Evolutionary conservation across 53 echinoderm and acorn worm species (phyloP), one percentile per base, ranked within the genome.

Genomic region (Holothuria leucospilota): DNA sequence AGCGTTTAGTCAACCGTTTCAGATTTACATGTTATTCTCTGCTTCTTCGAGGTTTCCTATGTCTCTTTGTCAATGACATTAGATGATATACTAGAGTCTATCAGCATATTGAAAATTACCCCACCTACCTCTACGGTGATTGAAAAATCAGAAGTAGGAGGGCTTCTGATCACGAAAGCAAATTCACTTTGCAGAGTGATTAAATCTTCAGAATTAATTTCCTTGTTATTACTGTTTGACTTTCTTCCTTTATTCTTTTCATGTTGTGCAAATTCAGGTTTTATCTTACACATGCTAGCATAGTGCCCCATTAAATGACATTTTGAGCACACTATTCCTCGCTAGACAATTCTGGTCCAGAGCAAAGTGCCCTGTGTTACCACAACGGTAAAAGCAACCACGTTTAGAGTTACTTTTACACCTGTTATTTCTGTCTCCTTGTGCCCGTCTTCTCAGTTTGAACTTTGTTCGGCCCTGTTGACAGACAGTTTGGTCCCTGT

Each of bases 361-460:
- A 0, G 90, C 89, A 7, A 92, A 82, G 41, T 92, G 86, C 65
- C 92, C 89, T 21, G 78, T 62, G 68, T 84, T 38, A n/a, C 84
- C 72, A 78, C 90, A 90, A 9, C 89, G 67, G 62, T 21, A 90
- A 56, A 12, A 56, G 15, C 56, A 7, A 16, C 16, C 15, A 18
- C 18, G 4, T 51, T 26, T 60, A n/a, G 56, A 29, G 0, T 79
- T 38, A 5, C 79, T 56, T 18, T 56, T 16, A 18, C 2, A 0
- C 56, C 56, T 56, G 0, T 15, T 56, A 15, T 16, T 18, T 56
- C 18, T 10, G 3, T 16, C 16, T 1, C 56, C 56, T 18, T 5
- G 56, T 15, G 56, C 56, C 16, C 8, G 15, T 56, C 1, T 56
- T 15, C 56, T 16, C 34, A 13, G 18, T 18, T 3, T 56, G 56